Base-by-base conservation (phyloP, 2,113 vertebrate genomes). In the Phycodurus eques region DNA sequence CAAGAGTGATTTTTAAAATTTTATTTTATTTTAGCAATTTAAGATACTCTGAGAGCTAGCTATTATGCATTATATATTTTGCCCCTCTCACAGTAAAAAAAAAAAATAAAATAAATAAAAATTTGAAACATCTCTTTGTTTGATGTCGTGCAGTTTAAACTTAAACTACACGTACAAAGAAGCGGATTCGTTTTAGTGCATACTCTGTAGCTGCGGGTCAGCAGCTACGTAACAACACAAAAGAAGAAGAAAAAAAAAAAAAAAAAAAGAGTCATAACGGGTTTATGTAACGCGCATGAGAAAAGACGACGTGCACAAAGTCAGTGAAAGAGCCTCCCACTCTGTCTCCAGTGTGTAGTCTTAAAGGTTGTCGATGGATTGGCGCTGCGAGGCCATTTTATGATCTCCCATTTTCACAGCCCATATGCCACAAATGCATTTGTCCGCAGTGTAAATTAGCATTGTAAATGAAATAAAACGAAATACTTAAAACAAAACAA, bases 201-300 rank as follows among this genome's bases (percentile, higher is more conserved):
- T 56, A 51, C 54, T 69, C 2, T 8, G 69, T 68, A 74, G 85
- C 88, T 83, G 54, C 78, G 71, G 82, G 88, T 77, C 47, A 70
- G 65, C 53, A 22, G 53, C 53, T 22, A 11, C 53, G 53, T 22
- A 56, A 56, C n/a, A 22, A 10, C n/a, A 10, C n/a, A 11, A n/a
- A 54, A 51, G 17, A 51, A 51, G n/a, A n/a, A n/a, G n/a, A n/a
- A 0, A n/a, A n/a, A 35, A 60, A 35, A 59, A 14, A 49, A 49
- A 12, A 57, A 27, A 33, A 31, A 59, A 35, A 46, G 71, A 73
- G 76, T 14, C 75, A 71, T 74, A 82, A 80, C 68, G 77, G 79
- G 73, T 85, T 90, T 88, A 87, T 81, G 77, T 86, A 85, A 85
- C 71, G 17, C 8, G 54, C 15, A 17, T 17, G 59, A 19, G 59